These are phyloP conservation scores for Natrix natrix DNA, from an alignment of 2,797 vertebrate genomes.

Conservation along the genomic window DNA sequence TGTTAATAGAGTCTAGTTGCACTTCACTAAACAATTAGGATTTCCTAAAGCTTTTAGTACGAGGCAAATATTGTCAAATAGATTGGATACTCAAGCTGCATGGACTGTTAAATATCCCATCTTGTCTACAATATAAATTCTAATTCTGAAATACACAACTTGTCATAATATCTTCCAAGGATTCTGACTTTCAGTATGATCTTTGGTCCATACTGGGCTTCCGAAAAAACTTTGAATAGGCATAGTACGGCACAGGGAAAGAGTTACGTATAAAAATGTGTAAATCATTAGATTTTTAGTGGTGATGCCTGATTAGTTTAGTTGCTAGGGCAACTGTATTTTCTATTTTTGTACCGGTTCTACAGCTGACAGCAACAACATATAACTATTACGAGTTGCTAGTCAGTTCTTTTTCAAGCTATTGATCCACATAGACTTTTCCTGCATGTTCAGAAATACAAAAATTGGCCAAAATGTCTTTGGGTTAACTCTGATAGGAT, in stretches of 20 bases:
- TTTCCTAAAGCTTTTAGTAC: neutral
- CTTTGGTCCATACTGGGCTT: neutral
- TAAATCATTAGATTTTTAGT: conserved; percentile 19
- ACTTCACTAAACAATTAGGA: neutral
- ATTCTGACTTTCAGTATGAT: neutral
- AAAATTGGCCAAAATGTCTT: neutral
- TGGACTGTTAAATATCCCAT: neutral
- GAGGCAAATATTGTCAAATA: neutral
- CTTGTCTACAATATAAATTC: neutral
- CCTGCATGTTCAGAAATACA: neutral
- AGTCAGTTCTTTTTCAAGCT: neutral
- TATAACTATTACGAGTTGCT: neutral
- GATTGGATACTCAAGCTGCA: neutral
- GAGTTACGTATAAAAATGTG: neutral
- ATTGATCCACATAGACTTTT: neutral
- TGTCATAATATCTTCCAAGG: neutral
- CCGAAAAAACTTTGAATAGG: neutral
- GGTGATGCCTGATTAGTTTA: conserved; percentile 19
- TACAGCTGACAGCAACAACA: conserved; percentile 5
- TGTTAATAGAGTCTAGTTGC: neutral
- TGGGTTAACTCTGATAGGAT: neutral
- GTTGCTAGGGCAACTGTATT: conserved; percentile 38
- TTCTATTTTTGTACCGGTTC: conserved; percentile 25
- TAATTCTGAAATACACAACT: neutral
- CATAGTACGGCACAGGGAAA: neutral